phyloP scores from a whole-genome alignment of 2,888 invertebrate species.

The Anoplius nigerrimus region DNA sequence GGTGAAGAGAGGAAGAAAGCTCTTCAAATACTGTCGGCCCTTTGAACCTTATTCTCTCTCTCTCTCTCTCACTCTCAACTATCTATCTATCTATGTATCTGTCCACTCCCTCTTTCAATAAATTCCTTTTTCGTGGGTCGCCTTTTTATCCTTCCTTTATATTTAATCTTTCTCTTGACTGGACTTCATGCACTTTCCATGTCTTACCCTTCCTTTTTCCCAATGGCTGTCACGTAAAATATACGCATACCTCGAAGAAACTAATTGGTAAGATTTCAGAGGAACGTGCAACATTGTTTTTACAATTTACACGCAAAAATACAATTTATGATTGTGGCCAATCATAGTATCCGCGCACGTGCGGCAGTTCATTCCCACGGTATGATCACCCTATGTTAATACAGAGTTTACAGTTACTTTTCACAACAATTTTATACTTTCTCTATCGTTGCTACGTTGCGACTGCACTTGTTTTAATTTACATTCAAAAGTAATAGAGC shows the following conservation, averaged over 20 bases:
- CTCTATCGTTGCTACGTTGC: too few species aligned
- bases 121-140: conserved; percentile 22
- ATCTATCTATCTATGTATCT: conserved; percentile 30
- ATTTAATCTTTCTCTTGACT: conserved; percentile 42
- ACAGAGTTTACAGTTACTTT: too few species aligned
- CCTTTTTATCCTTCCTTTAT: conserved; percentile 32
- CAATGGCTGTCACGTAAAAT: conserved; percentile 13
- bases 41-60: conserved; percentile 66
- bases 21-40: conserved; percentile 73
- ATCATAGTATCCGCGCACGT: conserved; percentile 64
- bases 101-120: conserved; percentile 32
- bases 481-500: too few species aligned
- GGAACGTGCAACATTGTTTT: conserved; percentile 68
- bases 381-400: conserved; percentile 34
- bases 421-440: too few species aligned
- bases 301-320: conserved; percentile 72
- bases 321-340: conserved; percentile 67
- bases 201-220: conserved; percentile 39
- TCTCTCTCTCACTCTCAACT: conserved; percentile 23
- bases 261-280: conserved; percentile 40
- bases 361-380: conserved; percentile 53
- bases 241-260: conserved; percentile 36
- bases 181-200: too few species aligned
- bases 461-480: too few species aligned
- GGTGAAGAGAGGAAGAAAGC: conserved; percentile 62